These are phyloP conservation scores for Benitochromis conjunctus DNA, from an alignment of 2,113 vertebrate species.

Conservation along the genomic window DNA sequence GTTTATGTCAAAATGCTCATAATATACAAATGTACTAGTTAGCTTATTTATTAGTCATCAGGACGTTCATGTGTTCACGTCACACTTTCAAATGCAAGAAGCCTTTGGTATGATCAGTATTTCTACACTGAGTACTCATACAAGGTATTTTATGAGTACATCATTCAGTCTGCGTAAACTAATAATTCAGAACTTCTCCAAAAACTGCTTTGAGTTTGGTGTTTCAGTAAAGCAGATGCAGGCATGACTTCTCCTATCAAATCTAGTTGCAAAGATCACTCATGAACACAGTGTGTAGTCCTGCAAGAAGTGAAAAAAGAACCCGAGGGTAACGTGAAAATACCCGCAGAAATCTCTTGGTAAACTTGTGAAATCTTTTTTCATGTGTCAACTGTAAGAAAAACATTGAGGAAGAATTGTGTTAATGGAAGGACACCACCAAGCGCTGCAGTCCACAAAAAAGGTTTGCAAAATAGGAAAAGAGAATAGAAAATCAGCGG, in stretches of 20 bases:
- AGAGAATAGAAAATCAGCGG: neutral
- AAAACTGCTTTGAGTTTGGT: neutral
- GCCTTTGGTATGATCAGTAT: neutral
- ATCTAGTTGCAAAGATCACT: neutral
- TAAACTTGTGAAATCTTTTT: neutral
- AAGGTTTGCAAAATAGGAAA: neutral
- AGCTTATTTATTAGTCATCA: neutral
- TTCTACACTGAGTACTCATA: neutral
- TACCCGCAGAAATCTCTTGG: neutral
- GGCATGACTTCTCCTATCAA: neutral
- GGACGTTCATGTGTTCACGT: neutral
- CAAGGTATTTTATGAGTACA: neutral
- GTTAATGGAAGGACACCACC: neutral
- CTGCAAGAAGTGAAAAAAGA: neutral
- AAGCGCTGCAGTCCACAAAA: neutral
- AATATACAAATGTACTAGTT: neutral
- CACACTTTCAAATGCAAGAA: neutral
- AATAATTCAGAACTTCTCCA: neutral
- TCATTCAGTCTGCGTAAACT: neutral
- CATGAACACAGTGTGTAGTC: neutral
- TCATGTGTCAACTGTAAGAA: neutral
- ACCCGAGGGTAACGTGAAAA: neutral
- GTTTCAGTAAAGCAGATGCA: neutral
- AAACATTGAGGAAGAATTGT: neutral
- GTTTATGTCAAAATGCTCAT: neutral